Evolutionary conservation across 2,888 invertebrate genomes (phyloP), one percentile per base, ranked within the genome.

Genomic region (Spodoptera picta): DNA sequence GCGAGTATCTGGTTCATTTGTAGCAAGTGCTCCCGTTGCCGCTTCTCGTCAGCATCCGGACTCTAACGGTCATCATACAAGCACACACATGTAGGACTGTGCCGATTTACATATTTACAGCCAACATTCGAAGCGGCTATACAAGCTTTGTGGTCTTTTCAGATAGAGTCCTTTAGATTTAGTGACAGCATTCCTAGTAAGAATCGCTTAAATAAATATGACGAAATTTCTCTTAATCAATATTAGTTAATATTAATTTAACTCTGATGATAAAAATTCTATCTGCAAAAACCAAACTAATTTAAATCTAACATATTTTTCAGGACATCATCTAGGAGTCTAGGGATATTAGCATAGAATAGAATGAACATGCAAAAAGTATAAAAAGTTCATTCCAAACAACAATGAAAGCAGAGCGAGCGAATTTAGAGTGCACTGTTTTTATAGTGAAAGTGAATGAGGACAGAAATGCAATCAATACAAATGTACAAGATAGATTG

Each of bases 1-100:
- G 98, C 99, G 81, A 99, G 95, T 82, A 98, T 97, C 93, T 98
- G 98, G 95, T 98, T 98, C 83, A 99, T 95, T 87, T 98, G 98
- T 69, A 99, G 95, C 82, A 99, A 95, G 89, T 98, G 98, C 82
- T 98, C 98, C 58, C 98, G 95, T 87, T 98, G 98, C 79, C 97
- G 96, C 92, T 98, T 98, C 89, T 98, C 98, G 83, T 97, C 97
- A 55, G 96, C 96, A 71, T 97, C 96, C 86, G 97, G 97, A 87
- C 96, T 96, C 91, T 97, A 96, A 79, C 84, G 83, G 81, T 83
- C 81, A 84, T 80, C 77, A 82, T 80, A 87, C 76, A 87, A 90
- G 87, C 89, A 88, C 84, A 88, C 84, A 84, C 81, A 87, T 85
- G 81, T 89, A 90, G 88, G 86, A 84, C 81, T 84, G 85, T 84